Percentiles rank a stretch among this genome's conserved stretches.
Evolutionary conservation across 2,888 invertebrate species (phyloP).

Genomic region (Luffia ferchaultella): DNA sequence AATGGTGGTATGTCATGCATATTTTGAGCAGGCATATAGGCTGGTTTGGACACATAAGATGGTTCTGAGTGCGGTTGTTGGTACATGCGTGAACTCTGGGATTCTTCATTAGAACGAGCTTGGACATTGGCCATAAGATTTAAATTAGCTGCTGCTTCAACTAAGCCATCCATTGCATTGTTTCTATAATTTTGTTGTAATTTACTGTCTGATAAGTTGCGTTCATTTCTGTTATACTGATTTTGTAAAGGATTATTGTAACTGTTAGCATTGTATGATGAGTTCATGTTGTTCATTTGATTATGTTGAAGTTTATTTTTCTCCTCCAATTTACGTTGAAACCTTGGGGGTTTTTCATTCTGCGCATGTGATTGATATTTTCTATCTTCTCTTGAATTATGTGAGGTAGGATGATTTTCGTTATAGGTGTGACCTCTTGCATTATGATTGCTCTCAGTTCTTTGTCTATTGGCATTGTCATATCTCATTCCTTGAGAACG

Average conservation of each 20-base stretch:
- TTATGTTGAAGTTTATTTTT: slow-evolving; percentile 49
- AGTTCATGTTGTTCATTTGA: slow-evolving; percentile 25
- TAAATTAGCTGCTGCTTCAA: slow-evolving; percentile 40
- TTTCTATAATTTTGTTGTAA: slow-evolving; percentile 31
- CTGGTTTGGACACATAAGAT: slow-evolving; percentile 22
- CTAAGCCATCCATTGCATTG: slow-evolving; percentile 36
- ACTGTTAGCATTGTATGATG: slow-evolving; percentile 37
- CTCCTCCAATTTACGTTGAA: slow-evolving; percentile 64
- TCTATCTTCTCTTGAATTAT: slow-evolving; percentile 34
- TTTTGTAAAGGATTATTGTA: slow-evolving; percentile 30
- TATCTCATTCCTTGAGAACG: slow-evolving; percentile 39
- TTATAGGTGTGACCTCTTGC: slow-evolving; percentile 34
- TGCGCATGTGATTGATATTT: slow-evolving; percentile 41
- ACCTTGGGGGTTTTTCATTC: slow-evolving; percentile 68
- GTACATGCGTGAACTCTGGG: slow-evolving; percentile 28
- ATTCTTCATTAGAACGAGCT: slow-evolving; percentile 25
- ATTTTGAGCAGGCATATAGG: slow-evolving; percentile 28
- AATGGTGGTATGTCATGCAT: slow-evolving; percentile 35
- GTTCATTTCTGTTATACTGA: slow-evolving; percentile 36
- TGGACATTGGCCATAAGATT: slow-evolving; percentile 31
- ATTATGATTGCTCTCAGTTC: slow-evolving; percentile 25
- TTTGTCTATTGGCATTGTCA: slow-evolving; percentile 34
- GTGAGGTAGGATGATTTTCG: slow-evolving; percentile 35
- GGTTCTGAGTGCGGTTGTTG: slow-evolving; percentile 18
- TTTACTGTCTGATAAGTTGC: slow-evolving; percentile 32